A percentile compares a stretch with the other conserved stretches of the same genome.
Conservation (phyloP, 2,113 vertebrate genomes). For the sheep (Ovis aries) region DNA sequence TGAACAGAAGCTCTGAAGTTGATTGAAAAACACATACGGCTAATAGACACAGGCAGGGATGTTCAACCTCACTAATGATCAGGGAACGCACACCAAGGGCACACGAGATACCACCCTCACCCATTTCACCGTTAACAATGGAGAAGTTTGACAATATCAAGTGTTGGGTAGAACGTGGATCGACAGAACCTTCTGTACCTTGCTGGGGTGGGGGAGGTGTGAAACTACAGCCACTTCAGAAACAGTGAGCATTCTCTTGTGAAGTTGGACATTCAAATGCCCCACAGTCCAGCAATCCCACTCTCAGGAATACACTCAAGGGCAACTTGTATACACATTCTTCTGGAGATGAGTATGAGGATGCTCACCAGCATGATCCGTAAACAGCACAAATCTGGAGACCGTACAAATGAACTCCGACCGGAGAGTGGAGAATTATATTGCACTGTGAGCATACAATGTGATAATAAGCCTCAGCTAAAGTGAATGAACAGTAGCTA, state of each 20-base stretch:
- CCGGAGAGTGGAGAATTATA: neutral
- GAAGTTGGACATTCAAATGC: neutral
- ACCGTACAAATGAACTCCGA: neutral
- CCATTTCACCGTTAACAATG: neutral
- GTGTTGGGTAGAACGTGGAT: neutral
- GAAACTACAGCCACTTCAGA: neutral
- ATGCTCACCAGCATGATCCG: neutral
- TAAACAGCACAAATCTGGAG: neutral
- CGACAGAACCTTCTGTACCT: neutral
- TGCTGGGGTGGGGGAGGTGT: neutral
- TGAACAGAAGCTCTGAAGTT: constrained; percentile 25
- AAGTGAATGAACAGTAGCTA: constrained; percentile 29
- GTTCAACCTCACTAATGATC: neutral
- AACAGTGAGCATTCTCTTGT: neutral
- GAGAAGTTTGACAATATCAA: neutral
- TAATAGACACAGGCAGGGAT: neutral
- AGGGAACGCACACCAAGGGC: neutral
- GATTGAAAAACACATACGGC: constrained; percentile 9
- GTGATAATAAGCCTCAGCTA: constrained; percentile 32
- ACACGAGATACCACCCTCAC: neutral
- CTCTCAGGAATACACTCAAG: neutral
- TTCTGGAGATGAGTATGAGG: neutral
- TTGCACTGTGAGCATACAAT: neutral
- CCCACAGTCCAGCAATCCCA: neutral
- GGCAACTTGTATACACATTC: accelerated